Evolutionary conservation across 2,888 invertebrate genomes (phyloP).

Genomic region (Melinaea marsaeus): DNA sequence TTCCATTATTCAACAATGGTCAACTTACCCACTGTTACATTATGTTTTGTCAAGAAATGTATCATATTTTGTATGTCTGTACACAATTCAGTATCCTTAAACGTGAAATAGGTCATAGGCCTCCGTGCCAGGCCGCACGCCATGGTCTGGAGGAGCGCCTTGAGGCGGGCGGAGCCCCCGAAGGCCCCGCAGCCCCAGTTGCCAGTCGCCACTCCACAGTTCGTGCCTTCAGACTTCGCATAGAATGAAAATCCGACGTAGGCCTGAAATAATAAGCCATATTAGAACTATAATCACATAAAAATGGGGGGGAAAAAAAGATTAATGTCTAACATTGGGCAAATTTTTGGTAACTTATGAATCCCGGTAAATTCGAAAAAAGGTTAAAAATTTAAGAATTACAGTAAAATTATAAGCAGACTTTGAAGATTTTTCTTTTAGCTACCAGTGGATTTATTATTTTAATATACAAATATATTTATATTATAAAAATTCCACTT

Average conservation of each 20-base stretch:
- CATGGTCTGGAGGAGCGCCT: slow-evolving; percentile 87
- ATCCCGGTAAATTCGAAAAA: too few relatives aligned
- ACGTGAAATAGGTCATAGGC: slow-evolving; percentile 90
- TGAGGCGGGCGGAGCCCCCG: slow-evolving; percentile 84
- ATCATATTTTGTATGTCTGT: slow-evolving; percentile 82
- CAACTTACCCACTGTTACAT: slow-evolving; percentile 80
- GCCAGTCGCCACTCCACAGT: slow-evolving; percentile 88
- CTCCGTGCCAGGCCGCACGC: slow-evolving; percentile 77
- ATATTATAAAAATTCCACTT: too few relatives aligned
- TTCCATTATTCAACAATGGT: slow-evolving; percentile 10
- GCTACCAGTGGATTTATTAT: too few relatives aligned
- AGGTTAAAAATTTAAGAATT: too few relatives aligned
- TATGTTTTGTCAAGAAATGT: slow-evolving; percentile 73
- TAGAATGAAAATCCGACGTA: slow-evolving; percentile 18
- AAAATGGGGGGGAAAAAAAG: too few relatives aligned
- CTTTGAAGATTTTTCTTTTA: too few relatives aligned
- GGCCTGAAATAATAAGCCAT: slow-evolving; percentile 15
- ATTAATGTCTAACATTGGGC: too few relatives aligned
- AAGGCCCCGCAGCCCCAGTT: slow-evolving; percentile 98
- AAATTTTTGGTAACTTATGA: too few relatives aligned
- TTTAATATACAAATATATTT: too few relatives aligned
- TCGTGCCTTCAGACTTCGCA: slow-evolving; percentile 52
- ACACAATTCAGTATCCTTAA: slow-evolving; percentile 81
- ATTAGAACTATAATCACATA: not conserved
- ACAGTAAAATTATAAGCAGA: too few relatives aligned